Conservation (phyloP, 1,140 invertebrate genomes). For the Pogonomyrmex californicus region DNA sequence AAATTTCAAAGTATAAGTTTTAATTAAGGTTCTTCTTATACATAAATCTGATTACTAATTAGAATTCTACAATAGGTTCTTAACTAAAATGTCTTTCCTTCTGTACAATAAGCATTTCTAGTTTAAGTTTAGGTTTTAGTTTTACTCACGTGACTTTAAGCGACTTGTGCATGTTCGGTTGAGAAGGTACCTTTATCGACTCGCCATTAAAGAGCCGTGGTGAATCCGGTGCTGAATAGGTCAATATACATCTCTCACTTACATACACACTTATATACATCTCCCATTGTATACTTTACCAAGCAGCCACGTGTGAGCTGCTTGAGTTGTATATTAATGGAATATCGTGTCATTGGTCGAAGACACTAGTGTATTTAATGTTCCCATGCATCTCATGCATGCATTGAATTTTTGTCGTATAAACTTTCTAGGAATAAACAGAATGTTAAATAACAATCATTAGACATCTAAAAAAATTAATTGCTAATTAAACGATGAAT, state of each 20-base stretch:
- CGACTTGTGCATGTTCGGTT: constrained; percentile 21
- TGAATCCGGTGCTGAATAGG: constrained; percentile 78
- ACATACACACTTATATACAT: no score
- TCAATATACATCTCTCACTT: constrained; percentile 78
- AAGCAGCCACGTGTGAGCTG: constrained; percentile 11
- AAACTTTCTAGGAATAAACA: constrained; percentile 58
- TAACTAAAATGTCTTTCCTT: constrained; percentile 14
- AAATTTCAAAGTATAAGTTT: background rate
- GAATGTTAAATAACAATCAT: constrained; percentile 40
- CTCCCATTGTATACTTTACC: constrained; percentile 63
- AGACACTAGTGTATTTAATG: constrained; percentile 34
- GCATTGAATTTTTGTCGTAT: constrained; percentile 44
- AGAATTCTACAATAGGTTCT: background rate
- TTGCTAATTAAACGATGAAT: constrained; percentile 6
- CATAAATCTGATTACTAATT: background rate
- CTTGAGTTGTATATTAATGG: constrained; percentile 58
- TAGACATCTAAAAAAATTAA: constrained; percentile 17
- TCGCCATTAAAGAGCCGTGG: constrained; percentile 71
- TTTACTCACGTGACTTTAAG: constrained; percentile 65
- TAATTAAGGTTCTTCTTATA: constrained; percentile 6
- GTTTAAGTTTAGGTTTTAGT: background rate
- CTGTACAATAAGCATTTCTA: background rate
- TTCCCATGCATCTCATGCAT: background rate
- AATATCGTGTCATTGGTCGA: constrained; percentile 60
- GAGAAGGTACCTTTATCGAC: constrained; percentile 64